Percentiles rank a stretch among this genome's conserved stretches.
Evolutionary conservation across 2,113 vertebrate species (phyloP).

Genomic region (Lanius ludovicianus): DNA sequence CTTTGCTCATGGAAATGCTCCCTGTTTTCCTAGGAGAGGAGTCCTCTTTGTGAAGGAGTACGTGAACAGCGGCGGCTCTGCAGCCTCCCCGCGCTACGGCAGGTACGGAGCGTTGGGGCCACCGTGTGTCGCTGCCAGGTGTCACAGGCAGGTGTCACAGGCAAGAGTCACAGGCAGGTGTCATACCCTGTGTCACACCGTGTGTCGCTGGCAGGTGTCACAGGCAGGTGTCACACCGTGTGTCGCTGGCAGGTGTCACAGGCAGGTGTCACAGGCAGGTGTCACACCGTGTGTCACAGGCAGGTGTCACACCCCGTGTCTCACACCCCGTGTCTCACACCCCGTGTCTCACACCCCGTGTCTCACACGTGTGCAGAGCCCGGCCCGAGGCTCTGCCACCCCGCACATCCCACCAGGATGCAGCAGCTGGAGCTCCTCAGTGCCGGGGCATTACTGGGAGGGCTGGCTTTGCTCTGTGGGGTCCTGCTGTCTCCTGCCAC

Average conservation of each 20-base stretch:
- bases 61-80: slow-evolving; percentile 65
- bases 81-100: slow-evolving; percentile 41
- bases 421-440: neutral
- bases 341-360: neutral
- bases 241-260: no score
- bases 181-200: no score
- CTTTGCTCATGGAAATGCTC: slow-evolving; percentile 24
- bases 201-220: no score
- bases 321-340: neutral
- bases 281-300: neutral
- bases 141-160: neutral
- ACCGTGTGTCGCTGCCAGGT: neutral
- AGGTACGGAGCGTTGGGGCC: slow-evolving; percentile 41
- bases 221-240: no score
- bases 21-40: slow-evolving; percentile 60
- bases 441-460: neutral
- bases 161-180: neutral
- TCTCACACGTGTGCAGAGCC: neutral
- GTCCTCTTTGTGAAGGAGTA: slow-evolving; percentile 88
- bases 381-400: neutral
- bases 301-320: neutral
- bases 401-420: neutral
- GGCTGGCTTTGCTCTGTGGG: neutral
- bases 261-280: neutral
- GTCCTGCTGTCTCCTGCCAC: neutral